Conservation (phyloP, 35 echinoderm and acorn worm species). For the Apostichopus parvimensis region DNA sequence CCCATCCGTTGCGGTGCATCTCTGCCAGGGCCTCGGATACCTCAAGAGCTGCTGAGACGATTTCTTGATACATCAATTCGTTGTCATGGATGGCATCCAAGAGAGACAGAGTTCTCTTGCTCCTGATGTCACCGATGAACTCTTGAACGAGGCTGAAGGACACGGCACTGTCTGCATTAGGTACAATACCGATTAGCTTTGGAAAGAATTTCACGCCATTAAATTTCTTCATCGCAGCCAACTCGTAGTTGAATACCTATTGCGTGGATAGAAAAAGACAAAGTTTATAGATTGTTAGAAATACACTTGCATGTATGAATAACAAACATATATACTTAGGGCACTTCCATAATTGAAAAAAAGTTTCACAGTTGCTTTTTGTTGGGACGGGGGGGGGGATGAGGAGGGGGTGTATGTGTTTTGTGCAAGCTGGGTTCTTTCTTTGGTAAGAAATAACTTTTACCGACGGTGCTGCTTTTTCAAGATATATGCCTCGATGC, state of each 20-base stretch:
- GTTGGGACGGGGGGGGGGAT: too few species aligned
- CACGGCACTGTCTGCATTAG: conserved; percentile 21
- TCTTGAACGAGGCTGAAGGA: conserved; percentile 32
- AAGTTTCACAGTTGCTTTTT: too few species aligned
- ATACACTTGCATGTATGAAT: too few species aligned
- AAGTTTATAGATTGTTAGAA: too few species aligned
- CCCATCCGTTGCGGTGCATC: conserved; percentile 31
- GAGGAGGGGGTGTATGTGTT: too few species aligned
- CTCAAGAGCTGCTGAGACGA: conserved; percentile 3
- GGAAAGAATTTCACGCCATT: conserved; percentile 4
- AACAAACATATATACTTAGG: too few species aligned
- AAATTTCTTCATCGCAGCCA: conserved; percentile 24
- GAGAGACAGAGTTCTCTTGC: conserved; percentile 10
- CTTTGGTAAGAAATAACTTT: too few species aligned
- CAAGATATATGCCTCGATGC: too few species aligned
- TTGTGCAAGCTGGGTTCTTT: too few species aligned
- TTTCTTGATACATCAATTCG: not conserved
- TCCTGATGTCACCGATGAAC: conserved; percentile 6
- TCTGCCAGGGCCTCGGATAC: conserved; percentile 21
- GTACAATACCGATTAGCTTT: not conserved
- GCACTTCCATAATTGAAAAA: too few species aligned
- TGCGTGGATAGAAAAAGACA: too few species aligned
- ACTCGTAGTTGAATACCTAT: conserved; percentile 17
- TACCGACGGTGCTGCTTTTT: too few species aligned
- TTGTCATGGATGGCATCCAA: not conserved